These are phyloP conservation scores for Macrocentrus cingulum DNA, from an alignment of 1,140 invertebrate genomes.

Conservation along the genomic window DNA sequence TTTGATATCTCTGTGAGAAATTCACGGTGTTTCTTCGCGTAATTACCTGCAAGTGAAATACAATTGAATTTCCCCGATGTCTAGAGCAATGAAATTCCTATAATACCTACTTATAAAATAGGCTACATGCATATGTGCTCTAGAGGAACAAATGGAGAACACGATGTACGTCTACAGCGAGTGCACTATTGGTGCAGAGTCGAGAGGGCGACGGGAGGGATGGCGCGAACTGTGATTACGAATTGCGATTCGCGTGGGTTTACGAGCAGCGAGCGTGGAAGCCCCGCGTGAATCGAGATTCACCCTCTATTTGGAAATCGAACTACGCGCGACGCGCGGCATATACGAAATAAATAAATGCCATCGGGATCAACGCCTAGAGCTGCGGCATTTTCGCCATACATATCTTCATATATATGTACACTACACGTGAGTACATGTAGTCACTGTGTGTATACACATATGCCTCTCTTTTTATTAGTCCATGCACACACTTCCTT, in stretches of 20 bases:
- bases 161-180: no score
- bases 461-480: slow-evolving; percentile 1
- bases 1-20: no score
- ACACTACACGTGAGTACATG: neutral
- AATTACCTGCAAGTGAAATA: no score
- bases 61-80: no score
- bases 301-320: slow-evolving; percentile 28
- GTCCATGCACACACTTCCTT: neutral
- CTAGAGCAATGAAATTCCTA: no score
- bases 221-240: slow-evolving; percentile 40
- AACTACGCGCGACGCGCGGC: slow-evolving; percentile 24
- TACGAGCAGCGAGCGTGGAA: slow-evolving; percentile 27
- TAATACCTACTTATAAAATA: no score
- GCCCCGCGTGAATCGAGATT: slow-evolving; percentile 31
- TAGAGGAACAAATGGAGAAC: no score
- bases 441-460: neutral
- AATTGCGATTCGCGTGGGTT: slow-evolving; percentile 39
- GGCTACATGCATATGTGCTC: no score
- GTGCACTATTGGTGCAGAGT: no score
- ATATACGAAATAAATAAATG: slow-evolving; percentile 49
- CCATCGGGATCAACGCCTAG: slow-evolving; percentile 25
- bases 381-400: neutral
- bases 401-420: neutral
- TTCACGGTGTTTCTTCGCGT: no score
- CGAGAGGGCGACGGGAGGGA: neutral